Evolutionary conservation across 2,888 invertebrate species (phyloP).

Genomic region (Craniophora ligustri): DNA sequence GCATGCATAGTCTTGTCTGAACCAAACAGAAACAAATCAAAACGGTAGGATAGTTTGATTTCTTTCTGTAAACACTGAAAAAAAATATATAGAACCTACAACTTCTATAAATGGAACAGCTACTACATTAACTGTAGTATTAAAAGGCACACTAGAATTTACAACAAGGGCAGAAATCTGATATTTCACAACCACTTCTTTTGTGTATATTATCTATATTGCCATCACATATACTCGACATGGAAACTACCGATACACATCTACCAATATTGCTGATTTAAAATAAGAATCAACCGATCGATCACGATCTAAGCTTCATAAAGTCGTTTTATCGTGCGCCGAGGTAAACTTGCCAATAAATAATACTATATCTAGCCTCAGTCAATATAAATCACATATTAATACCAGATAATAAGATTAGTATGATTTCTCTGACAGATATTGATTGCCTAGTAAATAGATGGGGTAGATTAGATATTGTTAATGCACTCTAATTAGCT

Average conservation of each 20-base stretch:
- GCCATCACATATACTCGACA: constrained; percentile 29
- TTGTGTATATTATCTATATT: constrained; percentile 26
- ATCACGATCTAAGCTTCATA: constrained; percentile 61
- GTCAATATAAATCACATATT: constrained; percentile 76
- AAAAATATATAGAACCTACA: no score
- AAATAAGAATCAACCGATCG: constrained; percentile 50
- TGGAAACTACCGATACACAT: constrained; percentile 42
- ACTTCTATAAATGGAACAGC: no score
- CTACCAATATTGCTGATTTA: constrained; percentile 47
- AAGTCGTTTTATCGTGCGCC: constrained; percentile 51
- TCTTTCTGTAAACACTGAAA: no score
- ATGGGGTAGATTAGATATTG: constrained; percentile 51
- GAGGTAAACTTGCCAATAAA: constrained; percentile 58
- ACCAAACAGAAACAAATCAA: no score
- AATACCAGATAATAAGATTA: constrained; percentile 72
- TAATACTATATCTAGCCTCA: constrained; percentile 60
- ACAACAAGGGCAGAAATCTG: constrained; percentile 5
- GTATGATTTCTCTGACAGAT: constrained; percentile 70
- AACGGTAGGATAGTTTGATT: no score
- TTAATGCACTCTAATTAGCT: constrained; percentile 41
- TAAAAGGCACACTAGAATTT: no score
- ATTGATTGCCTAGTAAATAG: constrained; percentile 63
- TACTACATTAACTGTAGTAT: no score
- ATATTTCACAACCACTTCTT: constrained; percentile 4
- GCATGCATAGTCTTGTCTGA: no score